Base-by-base conservation (phyloP, 2,888 invertebrate genomes). In the Diploptera punctata region DNA sequence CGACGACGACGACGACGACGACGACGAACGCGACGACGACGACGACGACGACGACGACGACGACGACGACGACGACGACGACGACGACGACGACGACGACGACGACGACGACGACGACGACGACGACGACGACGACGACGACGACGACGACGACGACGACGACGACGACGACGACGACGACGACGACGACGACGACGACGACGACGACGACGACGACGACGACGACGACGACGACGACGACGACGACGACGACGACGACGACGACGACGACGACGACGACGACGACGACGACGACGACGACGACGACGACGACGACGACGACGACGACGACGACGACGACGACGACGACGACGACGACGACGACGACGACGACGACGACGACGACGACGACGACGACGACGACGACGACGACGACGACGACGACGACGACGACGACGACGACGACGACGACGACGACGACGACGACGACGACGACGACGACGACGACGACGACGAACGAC, bases 101-200 rank as follows among this genome's bases (percentile, higher is more conserved):
- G 1, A 62, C 52, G 13, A 49, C 52, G 19, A 67, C 26, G 43
- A 65, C 61, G 70, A 57, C 38, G 70, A 74, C 31, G 68, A 74
- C 68, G 62, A 67, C 61, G 70, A 70, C 60, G 52, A 33, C 26
- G 68, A 54, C 60, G 65, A 69, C 62, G 49, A 44, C 1, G 21
- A 68, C 43, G 44, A 61, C 47, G 60, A 75, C 72, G 24, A 44
- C 33, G 61, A 31, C 38, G 1, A 67, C 33, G 24, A 62, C 21
- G 29, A 71, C 54, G 21, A 67, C 72, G 75, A 76, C 71, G 70
- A 61, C 67, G 47, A 74, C 70, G 74, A 75, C 52, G 75, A 75
- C 65, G 75, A 75, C 57, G 26, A 73, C 24, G 29, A 73, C 31
- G 26, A 67, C 38, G 70, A 70, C 62, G 43, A 57, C 62, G 71